These are phyloP conservation scores for Acleris holmiana DNA, from an alignment of 2,888 invertebrate species.

Conservation along the genomic window DNA sequence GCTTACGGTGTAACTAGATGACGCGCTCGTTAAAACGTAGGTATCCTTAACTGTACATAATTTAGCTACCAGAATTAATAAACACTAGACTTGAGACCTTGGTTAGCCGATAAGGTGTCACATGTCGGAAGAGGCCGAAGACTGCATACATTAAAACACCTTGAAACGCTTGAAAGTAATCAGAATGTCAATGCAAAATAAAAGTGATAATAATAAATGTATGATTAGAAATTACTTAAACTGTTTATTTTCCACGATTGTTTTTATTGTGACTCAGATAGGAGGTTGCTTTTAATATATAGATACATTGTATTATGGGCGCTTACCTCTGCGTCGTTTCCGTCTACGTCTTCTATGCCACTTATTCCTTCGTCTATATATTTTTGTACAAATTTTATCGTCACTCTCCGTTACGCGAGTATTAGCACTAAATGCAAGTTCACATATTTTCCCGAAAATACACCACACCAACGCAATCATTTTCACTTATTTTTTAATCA, in stretches of 20 bases:
- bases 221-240: too few relatives aligned
- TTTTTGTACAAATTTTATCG: conserved; percentile 31
- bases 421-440: conserved; percentile 54
- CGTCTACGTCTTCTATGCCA: conserved; percentile 47
- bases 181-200: neutral
- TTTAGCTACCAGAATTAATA: too few relatives aligned
- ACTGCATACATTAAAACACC: conserved; percentile 2
- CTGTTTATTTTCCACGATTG: too few relatives aligned
- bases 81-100: conserved; percentile 42
- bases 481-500: conserved; percentile 41
- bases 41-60: too few relatives aligned
- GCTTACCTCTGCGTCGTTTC: conserved; percentile 47
- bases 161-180: conserved; percentile 2
- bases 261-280: too few relatives aligned
- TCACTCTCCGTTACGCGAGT: conserved; percentile 36
- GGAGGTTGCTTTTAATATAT: too few relatives aligned
- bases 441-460: conserved; percentile 63
- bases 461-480: conserved; percentile 73
- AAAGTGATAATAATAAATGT: conserved; percentile 8
- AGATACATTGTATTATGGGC: neutral
- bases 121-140: conserved; percentile 24
- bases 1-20: conserved; percentile 6
- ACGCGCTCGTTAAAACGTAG: conserved; percentile 7
- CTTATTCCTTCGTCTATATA: conserved; percentile 41
- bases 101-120: conserved; percentile 27